A percentile compares a stretch with the other conserved stretches of the same genome.
These are phyloP conservation scores for Plumapathes pennacea DNA, from an alignment of 92 coral and sea anemone species.

Conservation along the genomic window DNA sequence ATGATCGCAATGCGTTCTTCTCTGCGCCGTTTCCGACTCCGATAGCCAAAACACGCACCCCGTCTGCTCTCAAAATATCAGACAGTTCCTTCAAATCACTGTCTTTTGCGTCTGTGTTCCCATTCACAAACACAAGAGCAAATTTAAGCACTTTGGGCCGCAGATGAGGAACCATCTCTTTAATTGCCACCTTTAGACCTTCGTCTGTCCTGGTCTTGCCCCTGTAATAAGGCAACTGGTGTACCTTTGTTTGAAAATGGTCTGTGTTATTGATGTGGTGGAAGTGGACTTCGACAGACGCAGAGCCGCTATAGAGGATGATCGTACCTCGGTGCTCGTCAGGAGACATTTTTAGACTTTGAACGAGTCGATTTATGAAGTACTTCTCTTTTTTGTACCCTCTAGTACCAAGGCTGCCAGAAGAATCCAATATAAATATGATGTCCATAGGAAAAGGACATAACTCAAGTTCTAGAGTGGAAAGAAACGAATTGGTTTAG, in stretches of 20 bases:
- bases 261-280: conserved; percentile 18
- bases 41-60: conserved; percentile 36
- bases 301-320: conserved; percentile 46
- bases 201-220: conserved; percentile 35
- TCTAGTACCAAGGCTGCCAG: conserved; percentile 36
- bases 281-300: conserved; percentile 19
- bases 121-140: too few relatives aligned
- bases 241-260: conserved; percentile 11
- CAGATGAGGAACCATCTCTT: too few relatives aligned
- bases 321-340: conserved; percentile 51
- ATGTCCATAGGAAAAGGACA: conserved; percentile 44
- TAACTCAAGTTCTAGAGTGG: conserved; percentile 23
- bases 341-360: conserved; percentile 25
- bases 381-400: conserved; percentile 56
- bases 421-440: conserved; percentile 72
- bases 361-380: conserved; percentile 43
- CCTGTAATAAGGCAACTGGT: conserved; percentile 2
- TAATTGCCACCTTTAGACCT: too few relatives aligned
- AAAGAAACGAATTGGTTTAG: too few relatives aligned
- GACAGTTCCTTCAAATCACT: too few relatives aligned
- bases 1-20: conserved; percentile 13
- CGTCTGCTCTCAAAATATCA: too few relatives aligned
- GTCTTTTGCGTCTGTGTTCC: too few relatives aligned
- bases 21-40: conserved; percentile 23
- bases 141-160: too few relatives aligned